Conservation (phyloP, 2,888 invertebrate species). For the Aspidiotus rigidus region DNA sequence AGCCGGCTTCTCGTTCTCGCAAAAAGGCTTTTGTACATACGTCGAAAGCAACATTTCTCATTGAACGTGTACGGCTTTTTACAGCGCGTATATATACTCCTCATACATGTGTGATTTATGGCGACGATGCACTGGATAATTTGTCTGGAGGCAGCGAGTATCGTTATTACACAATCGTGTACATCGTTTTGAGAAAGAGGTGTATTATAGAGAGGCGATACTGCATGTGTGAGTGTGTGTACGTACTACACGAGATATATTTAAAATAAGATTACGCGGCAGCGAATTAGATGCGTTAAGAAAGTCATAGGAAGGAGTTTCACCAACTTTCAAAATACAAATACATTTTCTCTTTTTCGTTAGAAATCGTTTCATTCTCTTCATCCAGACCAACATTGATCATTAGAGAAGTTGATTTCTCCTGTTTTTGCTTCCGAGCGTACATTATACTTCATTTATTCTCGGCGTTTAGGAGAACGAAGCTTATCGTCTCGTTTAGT, state of each 20-base stretch:
- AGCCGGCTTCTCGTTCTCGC: no score
- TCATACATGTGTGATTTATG: no score
- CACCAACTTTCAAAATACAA: conserved; percentile 29
- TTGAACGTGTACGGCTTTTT: no score
- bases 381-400: conserved; percentile 29
- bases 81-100: no score
- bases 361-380: conserved; percentile 26
- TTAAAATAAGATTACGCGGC: conserved; percentile 14
- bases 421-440: conserved; percentile 25
- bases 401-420: conserved; percentile 31
- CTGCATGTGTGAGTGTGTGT: not conserved
- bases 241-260: conserved; percentile 5
- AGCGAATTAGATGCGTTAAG: conserved; percentile 29
- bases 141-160: not conserved
- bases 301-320: conserved; percentile 32
- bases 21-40: no score
- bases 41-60: no score
- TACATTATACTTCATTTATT: conserved; percentile 12
- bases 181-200: not conserved
- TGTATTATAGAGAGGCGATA: not conserved
- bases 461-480: conserved; percentile 23
- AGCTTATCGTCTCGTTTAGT: not conserved
- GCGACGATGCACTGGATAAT: conserved; percentile 1
- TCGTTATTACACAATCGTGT: not conserved
- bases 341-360: conserved; percentile 33